These are phyloP conservation scores for Synodontis membranacea DNA, from an alignment of 2,113 vertebrate genomes.

Conservation along the genomic window DNA sequence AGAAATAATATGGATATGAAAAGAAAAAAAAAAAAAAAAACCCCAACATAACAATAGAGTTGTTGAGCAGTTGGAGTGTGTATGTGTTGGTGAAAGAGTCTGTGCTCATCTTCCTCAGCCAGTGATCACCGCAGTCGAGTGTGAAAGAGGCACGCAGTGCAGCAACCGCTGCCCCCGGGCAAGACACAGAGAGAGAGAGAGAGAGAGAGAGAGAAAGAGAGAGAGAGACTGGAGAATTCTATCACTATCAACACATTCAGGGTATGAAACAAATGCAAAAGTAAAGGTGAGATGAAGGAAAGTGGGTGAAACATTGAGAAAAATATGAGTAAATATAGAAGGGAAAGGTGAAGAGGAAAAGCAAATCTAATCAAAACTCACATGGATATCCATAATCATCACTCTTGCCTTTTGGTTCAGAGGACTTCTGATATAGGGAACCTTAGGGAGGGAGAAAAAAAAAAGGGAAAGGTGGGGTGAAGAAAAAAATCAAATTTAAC, in stretches of 20 bases:
- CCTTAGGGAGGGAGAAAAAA: slow-evolving; percentile 78
- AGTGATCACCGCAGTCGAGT: slow-evolving; percentile 48
- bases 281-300: slow-evolving; percentile 38
- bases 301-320: slow-evolving; percentile 28
- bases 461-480: slow-evolving; percentile 69
- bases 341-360: slow-evolving; percentile 36
- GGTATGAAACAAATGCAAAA: slow-evolving; percentile 21
- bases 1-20: slow-evolving; percentile 40
- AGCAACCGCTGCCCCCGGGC: slow-evolving; percentile 17
- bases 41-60: slow-evolving; percentile 69
- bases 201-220: background rate
- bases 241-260: slow-evolving; percentile 23
- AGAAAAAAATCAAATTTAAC: slow-evolving; percentile 80
- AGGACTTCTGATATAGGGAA: slow-evolving; percentile 97
- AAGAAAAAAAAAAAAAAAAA: slow-evolving; percentile 56
- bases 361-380: slow-evolving; percentile 84
- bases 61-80: slow-evolving; percentile 57
- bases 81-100: slow-evolving; percentile 35
- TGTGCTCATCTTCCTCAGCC: slow-evolving; percentile 43
- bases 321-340: slow-evolving; percentile 23
- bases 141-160: slow-evolving; percentile 32
- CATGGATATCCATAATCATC: slow-evolving; percentile 96
- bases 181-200: background rate
- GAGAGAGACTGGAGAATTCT: slow-evolving; percentile 15
- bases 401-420: slow-evolving; percentile 89